Evolutionary conservation across 2,888 invertebrate genomes (phyloP), one percentile per base, ranked within the genome.

Genomic region (Caenorhabditis imperialis): DNA sequence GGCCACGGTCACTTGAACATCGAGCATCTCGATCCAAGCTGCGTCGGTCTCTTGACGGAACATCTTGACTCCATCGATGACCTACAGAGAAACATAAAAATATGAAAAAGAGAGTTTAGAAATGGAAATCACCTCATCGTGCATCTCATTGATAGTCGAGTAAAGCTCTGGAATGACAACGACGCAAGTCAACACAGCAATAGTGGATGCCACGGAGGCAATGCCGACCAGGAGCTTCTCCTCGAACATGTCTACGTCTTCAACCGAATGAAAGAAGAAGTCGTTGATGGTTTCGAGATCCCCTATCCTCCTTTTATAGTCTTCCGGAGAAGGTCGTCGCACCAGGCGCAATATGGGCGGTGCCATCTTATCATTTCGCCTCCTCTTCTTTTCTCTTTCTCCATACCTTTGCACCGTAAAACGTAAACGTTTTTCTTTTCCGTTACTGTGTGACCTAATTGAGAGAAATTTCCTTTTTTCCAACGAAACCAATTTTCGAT

Each of bases 131-230:
- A 78, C 75, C 75, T 79, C 77, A 65, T 77, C 77, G 48, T 79
- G 79, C 27, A 82, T 73, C 47, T 83, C 84, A 70, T 84, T 85
- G 81, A 86, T 86, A 57, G 78, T 81, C 47, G 72, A 77, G 77
- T 86, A 86, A 47, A 86, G 80, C 44, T 65, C 74, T 44, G 86
- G 86, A 42, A 86, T 84, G 54, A 84, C 83, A 54, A 86, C 78
- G 22, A 86, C 75, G 30, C 84, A 84, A 48, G 82, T 58, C 47
- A 81, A 20, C 18, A 82, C 60, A 35, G 82, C 82, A 42, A 82
- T 35, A 37, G 81, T 73, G 14, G 82, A 82, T 37, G 73, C 73
- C 38, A 79, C 67, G 20, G 81, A 78, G 45, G 82, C 81, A 50
- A 79, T 58, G 20, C 79, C 82, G 35, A 82, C 82, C 16, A 82